Evolutionary conservation across 2,113 vertebrate genomes (phyloP).

Genomic region (Eolophus roseicapilla): DNA sequence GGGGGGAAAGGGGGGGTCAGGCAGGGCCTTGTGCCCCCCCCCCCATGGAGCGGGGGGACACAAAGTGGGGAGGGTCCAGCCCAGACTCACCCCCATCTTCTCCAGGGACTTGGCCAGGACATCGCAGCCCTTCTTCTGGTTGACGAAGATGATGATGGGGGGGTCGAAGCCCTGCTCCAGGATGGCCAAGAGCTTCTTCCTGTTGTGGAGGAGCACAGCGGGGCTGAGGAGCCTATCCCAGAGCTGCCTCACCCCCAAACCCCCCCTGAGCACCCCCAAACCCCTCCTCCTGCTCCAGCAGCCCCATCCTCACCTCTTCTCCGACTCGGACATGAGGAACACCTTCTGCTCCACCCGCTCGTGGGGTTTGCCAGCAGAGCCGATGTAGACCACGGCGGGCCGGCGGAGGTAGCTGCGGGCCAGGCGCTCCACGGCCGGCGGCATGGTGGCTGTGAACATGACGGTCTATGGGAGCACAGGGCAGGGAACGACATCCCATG

Average conservation of each 20-base stretch:
- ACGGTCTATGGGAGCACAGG: conserved; percentile 80
- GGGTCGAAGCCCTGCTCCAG: conserved; percentile 93
- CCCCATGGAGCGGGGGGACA: rapidly evolving
- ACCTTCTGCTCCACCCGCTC: conserved; percentile 98
- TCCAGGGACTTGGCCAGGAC: conserved; percentile 97
- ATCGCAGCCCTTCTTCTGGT: conserved; percentile 98
- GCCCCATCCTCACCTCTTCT: conserved; percentile 85
- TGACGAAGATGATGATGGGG: conserved; percentile 98
- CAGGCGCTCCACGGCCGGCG: conserved; percentile 90
- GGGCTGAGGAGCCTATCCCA: not conserved
- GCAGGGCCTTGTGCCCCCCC: rapidly evolving
- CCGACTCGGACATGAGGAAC: conserved; percentile 94
- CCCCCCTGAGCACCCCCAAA: not conserved
- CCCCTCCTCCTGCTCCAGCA: rapidly evolving
- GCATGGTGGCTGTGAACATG: conserved; percentile 99
- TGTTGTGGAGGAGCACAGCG: conserved; percentile 39
- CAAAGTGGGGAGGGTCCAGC: not conserved
- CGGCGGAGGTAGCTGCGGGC: conserved; percentile 95
- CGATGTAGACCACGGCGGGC: conserved; percentile 96
- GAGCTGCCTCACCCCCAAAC: too few relatives aligned
- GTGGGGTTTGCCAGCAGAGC: conserved; percentile 95
- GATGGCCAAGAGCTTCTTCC: conserved; percentile 95
- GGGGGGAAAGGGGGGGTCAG: not conserved
- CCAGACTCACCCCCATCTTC: conserved; percentile 92
- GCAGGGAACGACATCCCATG: rapidly evolving